Conservation (phyloP, 1,140 invertebrate genomes). For the Atta colombica region DNA sequence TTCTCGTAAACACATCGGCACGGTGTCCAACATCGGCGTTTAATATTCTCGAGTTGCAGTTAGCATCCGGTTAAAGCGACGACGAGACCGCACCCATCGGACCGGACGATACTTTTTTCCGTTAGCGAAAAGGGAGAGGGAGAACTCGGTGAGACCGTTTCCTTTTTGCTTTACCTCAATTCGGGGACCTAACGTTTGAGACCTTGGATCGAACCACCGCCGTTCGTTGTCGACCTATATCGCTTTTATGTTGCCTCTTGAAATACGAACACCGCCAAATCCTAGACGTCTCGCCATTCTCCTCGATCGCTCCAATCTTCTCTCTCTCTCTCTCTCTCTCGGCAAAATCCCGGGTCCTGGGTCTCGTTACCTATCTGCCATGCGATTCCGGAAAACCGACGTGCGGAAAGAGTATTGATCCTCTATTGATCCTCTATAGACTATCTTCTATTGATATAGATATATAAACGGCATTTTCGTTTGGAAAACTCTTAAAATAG, state of each 20-base stretch:
- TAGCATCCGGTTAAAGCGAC: slow-evolving; percentile 81
- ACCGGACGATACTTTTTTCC: slow-evolving; percentile 59
- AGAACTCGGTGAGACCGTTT: slow-evolving; percentile 36
- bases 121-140: slow-evolving; percentile 17
- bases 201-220: slow-evolving; percentile 47
- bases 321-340: background rate
- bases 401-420: slow-evolving; percentile 27
- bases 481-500: background rate
- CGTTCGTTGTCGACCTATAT: slow-evolving; percentile 44
- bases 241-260: slow-evolving; percentile 56
- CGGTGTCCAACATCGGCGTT: slow-evolving; percentile 71
- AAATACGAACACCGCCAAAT: slow-evolving; percentile 49
- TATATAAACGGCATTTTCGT: background rate
- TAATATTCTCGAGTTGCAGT: slow-evolving; percentile 83
- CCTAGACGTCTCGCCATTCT: slow-evolving; percentile 44
- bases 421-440: background rate
- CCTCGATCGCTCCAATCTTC: slow-evolving; percentile 28
- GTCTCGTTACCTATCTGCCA: slow-evolving; percentile 41
- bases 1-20: slow-evolving; percentile 81
- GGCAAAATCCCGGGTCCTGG: slow-evolving; percentile 8
- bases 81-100: slow-evolving; percentile 78
- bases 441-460: background rate
- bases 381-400: slow-evolving; percentile 15
- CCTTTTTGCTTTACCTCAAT: slow-evolving; percentile 51
- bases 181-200: slow-evolving; percentile 68